Evolutionary conservation across 2,113 vertebrate genomes (phyloP), one percentile per base, ranked within the genome.

Genomic region (Jacana jacana): DNA sequence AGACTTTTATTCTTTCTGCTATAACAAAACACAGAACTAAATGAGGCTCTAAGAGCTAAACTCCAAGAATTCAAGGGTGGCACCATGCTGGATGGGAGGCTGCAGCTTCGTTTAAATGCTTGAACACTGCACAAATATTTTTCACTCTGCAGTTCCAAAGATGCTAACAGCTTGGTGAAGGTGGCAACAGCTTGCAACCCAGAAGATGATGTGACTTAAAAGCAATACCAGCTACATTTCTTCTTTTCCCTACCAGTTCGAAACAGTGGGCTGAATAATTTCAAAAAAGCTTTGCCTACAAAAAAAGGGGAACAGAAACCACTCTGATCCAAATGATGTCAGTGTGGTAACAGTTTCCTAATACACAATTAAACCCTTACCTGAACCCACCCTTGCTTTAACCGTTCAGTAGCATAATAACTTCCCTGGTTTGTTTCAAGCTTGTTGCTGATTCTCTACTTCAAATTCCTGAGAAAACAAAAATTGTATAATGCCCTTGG

Each of bases 301-400:
- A 52, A 72, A 88, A 90, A 89, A 39, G 3, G 6, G 16, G 24
- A 83, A 61, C 17, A 91, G 55, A 81, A 91, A 87, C 60, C 11
- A 73, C 25, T 63, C 14, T 48, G 63, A 86, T 78, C 16, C 60
- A 89, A 87, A 89, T 69, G 1, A 85, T 30, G 40, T 40, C n/a
- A 82, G 28, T 37, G 78, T 69, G 70, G 37, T 37, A 89, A 78
- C 7, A 92, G 64, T 69, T 75, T 39, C 44, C 40, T 70, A 95
- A 89, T 40, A 65, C 18, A n/a, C 27, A 94, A 48, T 86, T 88
- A 94, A 96, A 94, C 11, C 39, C 51, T 81, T 82, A 89, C 35
- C 58, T 75, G 79, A 84, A 54, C 35, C 66, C 57, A 48, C 81
- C 83, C 52, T 63, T 81, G 40, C n/a, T 52, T 58, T 70, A 93